Base-by-base conservation (phyloP, 2,113 vertebrate species). In the Rana temporaria region DNA sequence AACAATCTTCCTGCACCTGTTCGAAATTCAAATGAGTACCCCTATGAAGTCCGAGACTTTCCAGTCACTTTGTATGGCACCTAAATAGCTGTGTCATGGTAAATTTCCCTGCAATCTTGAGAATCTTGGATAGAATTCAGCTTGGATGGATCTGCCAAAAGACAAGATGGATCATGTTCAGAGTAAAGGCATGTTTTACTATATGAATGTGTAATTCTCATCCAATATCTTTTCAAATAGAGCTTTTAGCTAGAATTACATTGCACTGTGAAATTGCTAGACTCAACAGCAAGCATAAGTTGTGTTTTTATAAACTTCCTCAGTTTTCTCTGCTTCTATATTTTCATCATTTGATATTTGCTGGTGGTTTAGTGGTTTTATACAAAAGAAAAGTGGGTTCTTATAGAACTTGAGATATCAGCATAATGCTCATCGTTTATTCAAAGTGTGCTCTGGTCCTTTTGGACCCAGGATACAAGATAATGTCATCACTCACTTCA, bases 51-150 rank as follows among this genome's bases (percentile, higher is more conserved):
- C n/a, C 4, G 19, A 48, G 11, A 48, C 55, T 84, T 72, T 88
- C 79, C 62, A 64, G 86, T 57, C 79, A 82, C 14, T 80, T 14
- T 66, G 65, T 79, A 38, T 55, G 84, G 73, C 83, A 85, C 83
- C 75, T 71, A 86, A 88, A 78, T 90, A 87, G 85, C 87, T 88
- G 81, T 6, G 1, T 78, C 84, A 82, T 88, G 86, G 70, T 85
- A 60, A 67, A 77, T 87, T 89, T 85, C 81, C 78, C 53, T 85
- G 86, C 48, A 62, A 67, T 87, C 72, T 83, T 84, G 74, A 66
- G 79, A 88, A 74, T 18, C 65, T 59, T 84, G 53, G 26, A 53
- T 79, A 30, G 59, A 84, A 82, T 84, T 81, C 42, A 81, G 52
- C 55, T 26, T 87, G 56, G 78, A 12, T 62, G 42, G 57, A 60